A percentile compares a stretch with the other conserved stretches of the same genome.
Conservation (phyloP, 1,140 invertebrate genomes). For the Chlorops oryzae region DNA sequence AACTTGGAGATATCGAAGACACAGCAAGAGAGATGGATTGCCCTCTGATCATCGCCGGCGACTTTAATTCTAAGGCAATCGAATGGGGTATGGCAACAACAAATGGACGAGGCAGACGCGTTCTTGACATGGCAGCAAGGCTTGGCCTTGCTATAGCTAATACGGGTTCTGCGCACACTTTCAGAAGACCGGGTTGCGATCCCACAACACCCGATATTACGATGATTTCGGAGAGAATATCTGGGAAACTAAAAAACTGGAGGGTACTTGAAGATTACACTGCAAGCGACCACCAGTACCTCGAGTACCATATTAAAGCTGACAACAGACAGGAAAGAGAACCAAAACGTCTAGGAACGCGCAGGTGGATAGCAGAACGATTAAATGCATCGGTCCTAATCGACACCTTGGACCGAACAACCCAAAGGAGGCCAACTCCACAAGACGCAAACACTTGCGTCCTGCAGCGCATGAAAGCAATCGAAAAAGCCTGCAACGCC, state of each 20-base stretch:
- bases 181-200: background rate
- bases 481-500: background rate
- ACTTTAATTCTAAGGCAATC: slow-evolving; percentile 21
- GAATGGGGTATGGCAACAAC: slow-evolving; percentile 21
- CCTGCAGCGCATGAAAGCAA: background rate
- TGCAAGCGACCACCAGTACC: slow-evolving; percentile 8
- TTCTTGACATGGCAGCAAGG: slow-evolving; percentile 22
- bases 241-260: background rate
- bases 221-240: background rate
- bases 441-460: background rate
- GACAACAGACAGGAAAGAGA: too few species aligned
- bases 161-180: background rate
- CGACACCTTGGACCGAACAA: too few species aligned
- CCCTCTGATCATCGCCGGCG: slow-evolving; percentile 13
- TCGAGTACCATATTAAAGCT: background rate
- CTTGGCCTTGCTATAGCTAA: slow-evolving; percentile 17
- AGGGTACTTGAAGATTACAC: slow-evolving; percentile 5
- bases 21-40: background rate
- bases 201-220: slow-evolving; percentile 1
- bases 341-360: too few species aligned
- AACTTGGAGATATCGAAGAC: slow-evolving; percentile 1
- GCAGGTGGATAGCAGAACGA: too few species aligned
- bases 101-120: slow-evolving; percentile 13
- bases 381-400: too few species aligned
- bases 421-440: too few species aligned